Percentiles rank a stretch among this genome's conserved stretches.
phyloP scores from a whole-genome alignment of 1,140 invertebrate species.

The Aphidius gifuensis region DNA sequence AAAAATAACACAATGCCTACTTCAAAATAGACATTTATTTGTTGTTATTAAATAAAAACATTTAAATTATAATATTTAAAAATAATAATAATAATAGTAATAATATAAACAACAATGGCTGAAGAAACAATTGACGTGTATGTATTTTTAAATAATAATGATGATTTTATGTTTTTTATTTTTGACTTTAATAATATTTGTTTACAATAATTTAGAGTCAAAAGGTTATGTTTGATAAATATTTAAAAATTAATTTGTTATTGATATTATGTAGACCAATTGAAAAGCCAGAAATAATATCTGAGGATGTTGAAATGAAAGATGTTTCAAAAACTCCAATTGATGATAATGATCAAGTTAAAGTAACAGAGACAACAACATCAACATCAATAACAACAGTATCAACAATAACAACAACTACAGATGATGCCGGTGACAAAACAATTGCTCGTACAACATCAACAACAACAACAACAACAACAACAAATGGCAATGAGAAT shows the following conservation, averaged over 20 bases:
- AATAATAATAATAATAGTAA: not conserved
- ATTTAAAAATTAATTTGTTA: slow-evolving; percentile 8
- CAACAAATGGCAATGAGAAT: slow-evolving; percentile 31
- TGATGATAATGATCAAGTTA: slow-evolving; percentile 29
- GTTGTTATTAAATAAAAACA: no score
- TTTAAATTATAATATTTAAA: no score
- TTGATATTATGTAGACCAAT: slow-evolving; percentile 22
- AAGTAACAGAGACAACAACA: slow-evolving; percentile 33
- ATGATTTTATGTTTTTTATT: not conserved
- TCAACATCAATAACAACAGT: no score
- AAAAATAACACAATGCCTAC: no score
- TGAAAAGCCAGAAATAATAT: slow-evolving; percentile 28
- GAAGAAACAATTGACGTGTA: slow-evolving; percentile 42
- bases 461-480: slow-evolving; percentile 14
- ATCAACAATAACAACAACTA: slow-evolving; percentile 19
- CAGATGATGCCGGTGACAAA: slow-evolving; percentile 41
- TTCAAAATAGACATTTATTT: no score
- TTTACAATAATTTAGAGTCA: no score
- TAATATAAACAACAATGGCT: slow-evolving; percentile 26
- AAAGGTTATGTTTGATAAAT: slow-evolving; percentile 2
- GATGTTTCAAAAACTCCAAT: not conserved
- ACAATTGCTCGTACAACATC: slow-evolving; percentile 30
- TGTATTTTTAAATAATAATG: not conserved
- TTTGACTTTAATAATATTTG: not conserved
- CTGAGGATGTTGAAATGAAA: slow-evolving; percentile 28